Percentiles rank a stretch among this genome's conserved stretches.
Evolutionary conservation across 2,113 vertebrate species (phyloP).

Genomic region (Dromaius novaehollandiae): DNA sequence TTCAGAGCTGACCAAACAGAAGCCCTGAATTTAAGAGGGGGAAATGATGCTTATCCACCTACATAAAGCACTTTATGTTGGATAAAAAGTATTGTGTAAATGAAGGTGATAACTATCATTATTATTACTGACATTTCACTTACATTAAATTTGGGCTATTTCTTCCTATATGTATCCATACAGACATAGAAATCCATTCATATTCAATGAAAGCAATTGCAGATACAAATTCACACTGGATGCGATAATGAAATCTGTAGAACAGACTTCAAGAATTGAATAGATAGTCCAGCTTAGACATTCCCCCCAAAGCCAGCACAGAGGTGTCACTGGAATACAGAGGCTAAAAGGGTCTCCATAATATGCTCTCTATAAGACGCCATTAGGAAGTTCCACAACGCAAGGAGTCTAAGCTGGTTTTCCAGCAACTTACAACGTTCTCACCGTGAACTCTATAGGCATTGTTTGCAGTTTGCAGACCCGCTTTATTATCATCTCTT

Average conservation of each 20-base stretch:
- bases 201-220: not conserved
- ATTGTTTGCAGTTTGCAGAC: not conserved
- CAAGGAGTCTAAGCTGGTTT: not conserved
- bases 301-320: not conserved
- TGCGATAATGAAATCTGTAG: not conserved
- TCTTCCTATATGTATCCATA: not conserved
- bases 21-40: not conserved
- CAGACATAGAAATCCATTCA: not conserved
- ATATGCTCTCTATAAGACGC: not conserved
- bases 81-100: not conserved
- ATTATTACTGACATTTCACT: not conserved
- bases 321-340: not conserved
- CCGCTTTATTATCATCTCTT: not conserved
- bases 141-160: not conserved
- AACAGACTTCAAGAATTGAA: not conserved
- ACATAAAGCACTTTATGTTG: not conserved
- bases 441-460: not conserved
- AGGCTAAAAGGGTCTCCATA: not conserved
- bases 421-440: not conserved
- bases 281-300: not conserved
- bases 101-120: not conserved
- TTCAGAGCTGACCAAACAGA: not conserved
- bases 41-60: not conserved
- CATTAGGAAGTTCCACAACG: not conserved
- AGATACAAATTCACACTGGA: not conserved